phyloP scores from a whole-genome alignment of 2,113 vertebrate species.

The Trinectes maculatus region DNA sequence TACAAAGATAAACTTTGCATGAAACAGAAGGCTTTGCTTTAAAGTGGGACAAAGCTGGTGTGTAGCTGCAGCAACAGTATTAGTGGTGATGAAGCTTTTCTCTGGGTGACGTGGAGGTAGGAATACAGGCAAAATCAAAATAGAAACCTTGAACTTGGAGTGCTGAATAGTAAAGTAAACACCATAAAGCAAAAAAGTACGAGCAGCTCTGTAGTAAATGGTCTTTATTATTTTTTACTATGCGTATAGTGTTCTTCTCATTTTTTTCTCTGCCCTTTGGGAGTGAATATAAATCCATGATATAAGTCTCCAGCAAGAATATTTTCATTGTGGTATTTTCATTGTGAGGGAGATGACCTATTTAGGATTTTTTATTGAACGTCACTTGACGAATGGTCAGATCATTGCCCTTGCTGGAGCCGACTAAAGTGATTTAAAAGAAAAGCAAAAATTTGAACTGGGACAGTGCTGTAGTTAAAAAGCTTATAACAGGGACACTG shows the following conservation, averaged over 20 bases:
- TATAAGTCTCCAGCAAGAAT: slow-evolving; percentile 3
- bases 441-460: slow-evolving; percentile 10
- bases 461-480: slow-evolving; percentile 15
- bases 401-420: slow-evolving; percentile 2
- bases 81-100: background rate
- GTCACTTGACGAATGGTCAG: slow-evolving; percentile 1
- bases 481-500: background rate
- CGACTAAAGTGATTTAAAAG: slow-evolving; percentile 31
- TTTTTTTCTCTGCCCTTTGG: slow-evolving; percentile 6
- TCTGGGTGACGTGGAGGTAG: background rate
- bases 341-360: slow-evolving; percentile 26
- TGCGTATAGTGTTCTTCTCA: slow-evolving; percentile 9
- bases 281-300: slow-evolving; percentile 23
- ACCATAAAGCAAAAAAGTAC: background rate
- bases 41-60: background rate
- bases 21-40: background rate
- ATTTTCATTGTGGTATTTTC: slow-evolving; percentile 18
- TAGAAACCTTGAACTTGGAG: background rate
- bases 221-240: slow-evolving; percentile 14
- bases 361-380: slow-evolving; percentile 23
- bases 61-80: background rate
- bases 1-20: background rate
- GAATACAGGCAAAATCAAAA: background rate
- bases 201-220: background rate
- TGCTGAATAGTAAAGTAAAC: background rate